Percentiles rank a stretch among this genome's conserved stretches.
Conservation (phyloP, 2,888 invertebrate genomes). For the Adelognathus sp. region DNA sequence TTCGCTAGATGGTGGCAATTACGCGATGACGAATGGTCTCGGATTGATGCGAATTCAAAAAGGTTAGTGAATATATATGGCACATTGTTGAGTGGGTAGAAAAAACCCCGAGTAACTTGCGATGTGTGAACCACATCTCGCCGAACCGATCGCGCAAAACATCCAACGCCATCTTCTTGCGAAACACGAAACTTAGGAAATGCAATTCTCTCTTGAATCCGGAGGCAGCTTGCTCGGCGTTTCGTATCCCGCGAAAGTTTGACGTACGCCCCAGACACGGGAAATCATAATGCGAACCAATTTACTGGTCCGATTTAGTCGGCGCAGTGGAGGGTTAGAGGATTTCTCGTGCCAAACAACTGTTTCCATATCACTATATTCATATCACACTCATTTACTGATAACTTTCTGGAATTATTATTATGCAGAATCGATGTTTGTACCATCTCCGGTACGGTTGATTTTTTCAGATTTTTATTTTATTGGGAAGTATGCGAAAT, state of each 20-base stretch:
- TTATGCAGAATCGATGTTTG: no score
- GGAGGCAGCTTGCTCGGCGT: not conserved
- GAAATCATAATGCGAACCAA: not conserved
- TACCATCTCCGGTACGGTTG: no score
- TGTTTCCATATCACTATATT: no score
- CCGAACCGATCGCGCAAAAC: not conserved
- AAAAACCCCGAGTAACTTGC: not conserved
- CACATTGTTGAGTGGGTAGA: not conserved
- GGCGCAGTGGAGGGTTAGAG: not conserved
- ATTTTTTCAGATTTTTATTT: no score
- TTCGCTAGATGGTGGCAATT: no score
- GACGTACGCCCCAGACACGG: not conserved
- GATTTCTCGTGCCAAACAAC: not conserved
- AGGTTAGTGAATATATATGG: not conserved
- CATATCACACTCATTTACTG: no score
- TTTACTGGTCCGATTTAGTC: not conserved
- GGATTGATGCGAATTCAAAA: no score
- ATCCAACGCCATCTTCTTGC: not conserved
- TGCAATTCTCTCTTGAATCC: not conserved
- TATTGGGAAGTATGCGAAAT: no score
- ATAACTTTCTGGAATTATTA: no score
- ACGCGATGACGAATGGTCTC: no score
- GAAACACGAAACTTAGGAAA: conserved; percentile 15
- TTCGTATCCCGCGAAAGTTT: conserved; percentile 1
- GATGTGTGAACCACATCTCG: not conserved